Conservation (phyloP, 1,140 invertebrate species). For the Anadara kagoshimensis region DNA sequence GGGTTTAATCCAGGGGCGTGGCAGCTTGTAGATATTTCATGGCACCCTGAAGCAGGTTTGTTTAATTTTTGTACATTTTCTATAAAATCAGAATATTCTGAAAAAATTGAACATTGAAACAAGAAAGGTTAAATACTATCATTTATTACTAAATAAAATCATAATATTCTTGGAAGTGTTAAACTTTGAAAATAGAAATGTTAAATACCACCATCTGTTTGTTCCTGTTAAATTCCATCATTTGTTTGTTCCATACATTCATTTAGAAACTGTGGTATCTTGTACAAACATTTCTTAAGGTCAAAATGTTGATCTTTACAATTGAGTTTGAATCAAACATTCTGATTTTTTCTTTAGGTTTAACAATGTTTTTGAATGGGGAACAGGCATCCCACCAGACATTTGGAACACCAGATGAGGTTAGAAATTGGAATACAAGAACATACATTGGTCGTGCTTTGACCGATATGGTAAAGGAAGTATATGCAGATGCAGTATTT, state of each 20-base stretch:
- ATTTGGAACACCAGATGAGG: slow-evolving; percentile 45
- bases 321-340: not conserved
- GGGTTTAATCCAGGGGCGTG: slow-evolving; percentile 57
- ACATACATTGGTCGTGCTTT: slow-evolving; percentile 61
- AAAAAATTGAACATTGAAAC: too few species aligned
- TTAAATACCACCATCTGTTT: too few species aligned
- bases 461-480: slow-evolving; percentile 48
- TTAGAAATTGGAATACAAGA: slow-evolving; percentile 44
- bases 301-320: not conserved
- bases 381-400: slow-evolving; percentile 54
- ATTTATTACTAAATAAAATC: too few species aligned
- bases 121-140: too few species aligned
- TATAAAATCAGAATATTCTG: too few species aligned
- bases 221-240: too few species aligned
- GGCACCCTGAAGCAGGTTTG: slow-evolving; percentile 62
- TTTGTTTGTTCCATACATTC: too few species aligned
- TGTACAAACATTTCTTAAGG: too few species aligned
- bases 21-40: slow-evolving; percentile 68
- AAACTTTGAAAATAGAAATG: too few species aligned
- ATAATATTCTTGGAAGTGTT: too few species aligned
- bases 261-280: too few species aligned
- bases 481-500: slow-evolving; percentile 61
- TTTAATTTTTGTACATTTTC: too few species aligned
- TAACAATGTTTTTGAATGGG: slow-evolving; percentile 65
- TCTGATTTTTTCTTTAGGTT: slow-evolving; percentile 41